Percentiles rank a stretch among this genome's conserved stretches.
phyloP scores from a whole-genome alignment of 2,888 invertebrate genomes.

The Lithophane ornitopus region DNA sequence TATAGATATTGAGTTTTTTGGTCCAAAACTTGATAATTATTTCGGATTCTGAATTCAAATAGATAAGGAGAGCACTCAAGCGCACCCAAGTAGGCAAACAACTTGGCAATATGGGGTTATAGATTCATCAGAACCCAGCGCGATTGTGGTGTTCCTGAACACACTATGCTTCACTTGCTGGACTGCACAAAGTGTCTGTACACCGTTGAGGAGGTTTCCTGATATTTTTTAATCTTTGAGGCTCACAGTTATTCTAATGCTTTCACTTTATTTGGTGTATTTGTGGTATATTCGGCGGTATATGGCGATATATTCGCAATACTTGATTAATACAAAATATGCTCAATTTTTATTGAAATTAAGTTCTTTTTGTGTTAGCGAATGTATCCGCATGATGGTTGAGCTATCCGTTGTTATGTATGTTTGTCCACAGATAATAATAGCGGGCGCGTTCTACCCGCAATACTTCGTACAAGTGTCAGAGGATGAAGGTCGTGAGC shows the following conservation, averaged over 20 bases:
- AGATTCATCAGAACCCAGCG: no score
- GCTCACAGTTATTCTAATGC: neutral
- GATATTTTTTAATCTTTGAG: neutral
- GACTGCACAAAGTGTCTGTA: neutral
- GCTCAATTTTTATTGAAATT: neutral
- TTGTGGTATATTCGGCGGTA: no score
- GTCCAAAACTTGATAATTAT: neutral
- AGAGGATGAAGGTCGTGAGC: conserved; percentile 91
- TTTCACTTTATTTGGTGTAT: neutral
- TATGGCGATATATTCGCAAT: neutral
- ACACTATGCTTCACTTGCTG: neutral
- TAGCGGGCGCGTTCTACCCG: conserved; percentile 98
- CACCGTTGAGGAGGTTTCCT: neutral
- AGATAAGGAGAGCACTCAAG: neutral
- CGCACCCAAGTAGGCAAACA: neutral
- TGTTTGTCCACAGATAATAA: conserved; percentile 89
- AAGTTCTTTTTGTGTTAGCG: neutral
- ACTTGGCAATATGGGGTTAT: neutral
- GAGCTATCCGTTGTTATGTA: neutral
- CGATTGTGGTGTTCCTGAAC: neutral
- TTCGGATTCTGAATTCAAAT: neutral
- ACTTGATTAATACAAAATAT: neutral
- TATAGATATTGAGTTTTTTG: neutral
- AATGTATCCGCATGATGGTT: neutral
- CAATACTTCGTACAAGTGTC: conserved; percentile 94